Base-by-base conservation (phyloP, 92 coral and sea anemone genomes). In the Scolanthus callimorphus region DNA sequence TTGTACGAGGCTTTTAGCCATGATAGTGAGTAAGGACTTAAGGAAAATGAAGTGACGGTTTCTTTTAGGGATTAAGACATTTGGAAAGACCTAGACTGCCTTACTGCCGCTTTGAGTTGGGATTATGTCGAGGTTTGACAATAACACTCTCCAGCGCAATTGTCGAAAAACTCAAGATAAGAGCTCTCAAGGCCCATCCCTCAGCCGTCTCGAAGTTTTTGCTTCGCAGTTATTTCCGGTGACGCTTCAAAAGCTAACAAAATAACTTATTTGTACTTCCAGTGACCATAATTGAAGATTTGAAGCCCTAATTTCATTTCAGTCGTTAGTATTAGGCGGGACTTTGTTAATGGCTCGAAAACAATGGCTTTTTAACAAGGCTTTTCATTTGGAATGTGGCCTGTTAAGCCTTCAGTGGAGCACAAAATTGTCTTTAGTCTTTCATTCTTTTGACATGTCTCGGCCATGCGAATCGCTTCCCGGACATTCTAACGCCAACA, bases 221-320 rank as follows among this genome's bases (percentile, higher is more conserved):
- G 43, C 6, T 34, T 6, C 43, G 43, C 15, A 6, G 61, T 59
- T 43, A 66, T 66, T 66, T 66, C 73, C 73, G 73, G 30, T 53
- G 39, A 51, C 27, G 54, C 73, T 66, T 53, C 60, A 66, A 39
- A 17, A 39, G 39, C 45, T 29, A 53, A 52, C 48, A 64, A 39
- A 53, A 62, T 51, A 66, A 34, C 43, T 52, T 17, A 66, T 34
- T 25, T 66, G 73, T 39, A 54, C 55, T 44, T 17, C 17, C 54
- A 17, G 49, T 27, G 17, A 54, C 17, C n/a, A 66, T 54, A 50
- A 25, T 29, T 22, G 49, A 17, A 8, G 26, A 37, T 56, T 20
- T 27, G 63, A 34, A 34, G 43, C 15, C 15, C 6, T 6, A 34
- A 34, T 6, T 34, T n/a, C n/a, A 15, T 34, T 6, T 6, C 43